Evolutionary conservation across 2,113 vertebrate species (phyloP), one percentile per base, ranked within the genome.

Genomic region (Nipponia nippon): DNA sequence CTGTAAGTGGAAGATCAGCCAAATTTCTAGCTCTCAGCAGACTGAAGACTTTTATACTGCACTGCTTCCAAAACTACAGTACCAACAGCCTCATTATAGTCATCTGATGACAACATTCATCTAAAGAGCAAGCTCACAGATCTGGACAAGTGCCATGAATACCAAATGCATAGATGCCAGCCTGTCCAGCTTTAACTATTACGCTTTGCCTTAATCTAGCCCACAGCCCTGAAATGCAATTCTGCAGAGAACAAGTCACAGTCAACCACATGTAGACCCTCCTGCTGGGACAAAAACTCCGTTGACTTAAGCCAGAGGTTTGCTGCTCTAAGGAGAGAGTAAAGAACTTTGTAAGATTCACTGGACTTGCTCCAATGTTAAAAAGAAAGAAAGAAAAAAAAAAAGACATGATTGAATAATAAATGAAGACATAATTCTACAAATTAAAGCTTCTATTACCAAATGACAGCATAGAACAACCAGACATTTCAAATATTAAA

Each of bases 81-180:
- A 81, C 3, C 2, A 79, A 69, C 89, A 93, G 84, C 58, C 90
- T 94, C 89, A 29, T 83, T 93, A 86, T 11, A 91, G 61, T 86
- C 71, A 49, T 95, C 82, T 49, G 83, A 85, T 93, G 88, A 95
- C 79, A 96, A 77, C 92, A 93, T 50, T 49, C 76, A 67, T 80
- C 93, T 90, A 69, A 97, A 95, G 95, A 93, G 73, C 93, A 89
- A 95, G 72, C 78, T 96, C 80, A 82, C 2, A 11, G 83, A 90
- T 58, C 80, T 96, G 97, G 95, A 90, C 55, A 40, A 78, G 56
- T 63, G 95, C 96, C 97, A 96, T 0, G 13, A 91, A 83, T 61
- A 87, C 82, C 92, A 93, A 94, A 93, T 26, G 17, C 87, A 90
- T 30, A 73, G 77, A 95, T 94, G 55, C 81, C 90, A 90, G 79